Percentiles rank a stretch among this genome's conserved stretches.
phyloP scores from a whole-genome alignment of 2,888 invertebrate species.

The Cenopis cana region DNA sequence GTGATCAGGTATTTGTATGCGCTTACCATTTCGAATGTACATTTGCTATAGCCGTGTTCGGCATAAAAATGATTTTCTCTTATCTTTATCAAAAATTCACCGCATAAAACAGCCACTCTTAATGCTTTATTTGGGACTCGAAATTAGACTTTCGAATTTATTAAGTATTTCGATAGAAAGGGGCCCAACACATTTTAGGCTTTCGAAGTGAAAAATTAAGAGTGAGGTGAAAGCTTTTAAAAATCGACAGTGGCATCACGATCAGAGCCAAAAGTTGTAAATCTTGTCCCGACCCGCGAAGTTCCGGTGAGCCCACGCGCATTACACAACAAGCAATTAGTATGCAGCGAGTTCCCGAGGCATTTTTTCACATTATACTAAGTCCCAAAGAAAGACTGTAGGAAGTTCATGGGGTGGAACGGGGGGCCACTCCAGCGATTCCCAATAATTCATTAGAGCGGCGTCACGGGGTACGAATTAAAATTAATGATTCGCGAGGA shows the following conservation, averaged over 20 bases:
- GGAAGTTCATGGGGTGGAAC: slow-evolving; percentile 66
- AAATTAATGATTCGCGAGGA: slow-evolving; percentile 84
- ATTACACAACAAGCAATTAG: slow-evolving; percentile 83
- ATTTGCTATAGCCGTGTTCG: slow-evolving; percentile 65
- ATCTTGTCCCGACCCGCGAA: slow-evolving; percentile 74
- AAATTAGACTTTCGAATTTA: slow-evolving; percentile 46
- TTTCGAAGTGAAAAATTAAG: slow-evolving; percentile 57
- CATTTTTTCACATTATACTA: slow-evolving; percentile 84
- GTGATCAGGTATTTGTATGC: slow-evolving; percentile 63
- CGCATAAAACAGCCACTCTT: slow-evolving; percentile 67
- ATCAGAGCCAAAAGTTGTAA: slow-evolving; percentile 79
- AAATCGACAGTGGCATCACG: slow-evolving; percentile 74
- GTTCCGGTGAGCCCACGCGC: slow-evolving; percentile 72
- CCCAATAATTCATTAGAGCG: slow-evolving; percentile 84
- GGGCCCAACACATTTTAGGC: slow-evolving; percentile 46
- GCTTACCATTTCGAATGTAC: slow-evolving; percentile 61
- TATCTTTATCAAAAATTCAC: slow-evolving; percentile 70
- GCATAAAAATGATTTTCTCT: slow-evolving; percentile 80
- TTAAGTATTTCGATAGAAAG: slow-evolving; percentile 56
- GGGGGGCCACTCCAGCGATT: slow-evolving; percentile 75
- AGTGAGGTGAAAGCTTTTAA: slow-evolving; percentile 69
- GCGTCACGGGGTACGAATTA: slow-evolving; percentile 82
- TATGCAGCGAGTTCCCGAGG: slow-evolving; percentile 78
- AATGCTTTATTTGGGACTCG: slow-evolving; percentile 19
- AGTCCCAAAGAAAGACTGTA: slow-evolving; percentile 79